Percentiles rank a stretch among this genome's conserved stretches.
These are phyloP conservation scores for Pinna nobilis DNA, from an alignment of 1,140 invertebrate genomes.

Conservation along the genomic window DNA sequence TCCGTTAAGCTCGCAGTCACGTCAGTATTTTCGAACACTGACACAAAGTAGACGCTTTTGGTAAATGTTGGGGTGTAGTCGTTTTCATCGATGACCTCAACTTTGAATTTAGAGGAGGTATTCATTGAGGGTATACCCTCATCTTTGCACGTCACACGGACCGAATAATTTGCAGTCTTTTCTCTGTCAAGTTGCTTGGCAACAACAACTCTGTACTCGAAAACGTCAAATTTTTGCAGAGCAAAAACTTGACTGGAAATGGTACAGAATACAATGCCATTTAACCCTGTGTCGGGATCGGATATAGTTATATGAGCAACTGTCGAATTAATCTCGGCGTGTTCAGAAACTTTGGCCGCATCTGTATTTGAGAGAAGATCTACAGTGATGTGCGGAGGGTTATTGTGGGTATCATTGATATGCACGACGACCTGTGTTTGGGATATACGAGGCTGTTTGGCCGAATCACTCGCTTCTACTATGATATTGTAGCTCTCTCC, in stretches of 20 bases:
- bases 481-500: conserved; percentile 49
- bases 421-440: conserved; percentile 52
- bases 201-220: conserved; percentile 64
- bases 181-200: conserved; percentile 53
- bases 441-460: conserved; percentile 35
- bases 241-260: conserved; percentile 48
- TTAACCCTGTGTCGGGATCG: conserved; percentile 60
- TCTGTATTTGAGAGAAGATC: conserved; percentile 49
- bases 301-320: conserved; percentile 58
- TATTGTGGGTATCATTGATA: conserved; percentile 66
- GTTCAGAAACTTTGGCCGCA: conserved; percentile 54
- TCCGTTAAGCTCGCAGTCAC: conserved; percentile 86
- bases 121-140: conserved; percentile 83
- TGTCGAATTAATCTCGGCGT: conserved; percentile 48
- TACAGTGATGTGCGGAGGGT: conserved; percentile 61
- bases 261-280: conserved; percentile 61
- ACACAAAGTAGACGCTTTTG: conserved; percentile 21
- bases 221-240: conserved; percentile 52
- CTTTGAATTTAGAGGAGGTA: conserved; percentile 91
- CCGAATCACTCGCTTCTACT: conserved; percentile 53
- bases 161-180: conserved; percentile 33
- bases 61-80: conserved; percentile 89
- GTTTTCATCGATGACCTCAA: conserved; percentile 93
- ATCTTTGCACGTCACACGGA: conserved; percentile 76
- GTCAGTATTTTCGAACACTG: conserved; percentile 72